Conservation (phyloP, 2,888 invertebrate species). For the Limnephilus marmoratus region DNA sequence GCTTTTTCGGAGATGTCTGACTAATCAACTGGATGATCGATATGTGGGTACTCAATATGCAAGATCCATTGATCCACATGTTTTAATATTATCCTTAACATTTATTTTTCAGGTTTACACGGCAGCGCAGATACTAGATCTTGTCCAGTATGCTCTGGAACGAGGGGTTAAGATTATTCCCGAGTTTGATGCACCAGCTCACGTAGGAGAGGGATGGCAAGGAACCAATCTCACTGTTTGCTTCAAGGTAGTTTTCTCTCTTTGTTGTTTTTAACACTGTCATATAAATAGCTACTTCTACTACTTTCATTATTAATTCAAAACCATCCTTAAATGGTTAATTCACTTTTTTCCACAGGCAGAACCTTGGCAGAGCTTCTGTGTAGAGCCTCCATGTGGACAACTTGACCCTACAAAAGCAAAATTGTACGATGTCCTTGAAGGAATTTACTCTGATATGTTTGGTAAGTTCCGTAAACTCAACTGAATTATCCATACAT, state of each 20-base stretch:
- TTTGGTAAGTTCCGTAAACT: constrained; percentile 71
- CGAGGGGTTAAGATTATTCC: constrained; percentile 92
- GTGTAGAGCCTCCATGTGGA: constrained; percentile 92
- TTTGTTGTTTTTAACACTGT: constrained; percentile 3
- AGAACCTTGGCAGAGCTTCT: constrained; percentile 84
- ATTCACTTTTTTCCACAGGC: constrained; percentile 70
- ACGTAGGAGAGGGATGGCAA: constrained; percentile 93
- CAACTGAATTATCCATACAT: not conserved
- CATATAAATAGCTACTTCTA: not conserved
- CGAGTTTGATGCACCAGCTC: constrained; percentile 95
- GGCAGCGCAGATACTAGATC: constrained; percentile 75
- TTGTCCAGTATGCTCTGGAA: constrained; percentile 82
- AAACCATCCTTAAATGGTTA: not conserved
- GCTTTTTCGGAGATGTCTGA: too few species aligned
- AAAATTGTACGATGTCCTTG: constrained; percentile 82
- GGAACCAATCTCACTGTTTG: constrained; percentile 81
- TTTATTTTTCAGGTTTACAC: constrained; percentile 75
- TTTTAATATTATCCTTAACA: not conserved
- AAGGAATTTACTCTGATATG: constrained; percentile 87
- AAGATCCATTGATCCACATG: not conserved
- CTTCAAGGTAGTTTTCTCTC: constrained; percentile 75
- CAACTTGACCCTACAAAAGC: constrained; percentile 87
- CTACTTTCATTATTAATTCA: too few species aligned
- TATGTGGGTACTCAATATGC: too few species aligned
- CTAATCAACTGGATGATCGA: too few species aligned